Evolutionary conservation across 2,113 vertebrate genomes (phyloP).

Genomic region (Opisthocomus hoazin): DNA sequence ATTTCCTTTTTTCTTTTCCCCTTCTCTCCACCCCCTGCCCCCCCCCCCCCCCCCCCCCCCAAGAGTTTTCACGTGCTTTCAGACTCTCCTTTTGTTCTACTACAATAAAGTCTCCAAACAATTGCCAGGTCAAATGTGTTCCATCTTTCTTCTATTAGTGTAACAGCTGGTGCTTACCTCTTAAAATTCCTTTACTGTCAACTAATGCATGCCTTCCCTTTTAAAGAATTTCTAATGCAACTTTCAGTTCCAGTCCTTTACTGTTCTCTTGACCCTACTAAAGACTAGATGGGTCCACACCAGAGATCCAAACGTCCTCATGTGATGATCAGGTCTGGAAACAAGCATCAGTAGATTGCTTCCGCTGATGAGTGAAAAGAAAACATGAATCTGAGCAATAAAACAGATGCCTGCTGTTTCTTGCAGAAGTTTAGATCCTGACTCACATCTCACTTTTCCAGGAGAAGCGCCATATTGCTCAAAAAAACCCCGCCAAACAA

Average conservation of each 20-base stretch:
- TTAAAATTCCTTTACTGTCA: slow-evolving; percentile 25
- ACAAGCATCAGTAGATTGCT: not conserved
- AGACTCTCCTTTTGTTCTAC: slow-evolving; percentile 13
- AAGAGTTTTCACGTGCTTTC: not conserved
- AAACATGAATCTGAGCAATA: not conserved
- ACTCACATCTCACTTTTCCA: not conserved
- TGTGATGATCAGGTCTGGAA: not conserved
- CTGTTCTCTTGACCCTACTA: not conserved
- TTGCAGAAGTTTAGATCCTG: not conserved
- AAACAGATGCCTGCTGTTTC: not conserved
- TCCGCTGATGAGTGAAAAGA: not conserved
- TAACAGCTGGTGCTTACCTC: slow-evolving; percentile 7
- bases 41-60: too few species aligned
- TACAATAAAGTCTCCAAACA: not conserved
- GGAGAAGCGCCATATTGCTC: not conserved
- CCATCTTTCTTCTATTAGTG: not conserved
- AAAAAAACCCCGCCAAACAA: not conserved
- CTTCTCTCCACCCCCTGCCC: not conserved
- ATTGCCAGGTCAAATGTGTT: slow-evolving; percentile 2
- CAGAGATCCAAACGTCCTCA: not conserved
- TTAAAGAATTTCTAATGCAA: not conserved
- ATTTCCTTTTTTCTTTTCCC: not conserved
- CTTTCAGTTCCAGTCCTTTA: not conserved
- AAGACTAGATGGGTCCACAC: not conserved
- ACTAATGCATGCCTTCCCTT: not conserved